phyloP scores from a whole-genome alignment of 2,113 vertebrate species.

The Nesogale talazaci region DNA sequence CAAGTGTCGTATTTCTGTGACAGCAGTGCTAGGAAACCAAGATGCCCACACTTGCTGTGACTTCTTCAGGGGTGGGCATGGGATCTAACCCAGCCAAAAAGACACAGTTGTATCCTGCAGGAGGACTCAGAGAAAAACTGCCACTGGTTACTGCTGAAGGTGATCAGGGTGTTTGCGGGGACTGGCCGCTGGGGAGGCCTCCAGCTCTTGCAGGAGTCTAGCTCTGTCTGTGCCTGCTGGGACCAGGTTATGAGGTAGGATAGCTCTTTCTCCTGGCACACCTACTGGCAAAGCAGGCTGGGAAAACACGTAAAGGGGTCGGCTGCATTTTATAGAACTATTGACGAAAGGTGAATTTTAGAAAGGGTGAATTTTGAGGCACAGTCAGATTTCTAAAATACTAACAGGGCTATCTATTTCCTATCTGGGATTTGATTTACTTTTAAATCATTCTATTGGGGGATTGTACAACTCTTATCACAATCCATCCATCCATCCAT shows the following conservation, averaged over 20 bases:
- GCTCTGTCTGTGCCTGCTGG: background rate
- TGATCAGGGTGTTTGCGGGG: background rate
- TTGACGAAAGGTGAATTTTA: too few species aligned
- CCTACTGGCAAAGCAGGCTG: background rate
- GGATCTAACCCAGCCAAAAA: background rate
- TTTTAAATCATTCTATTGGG: too few species aligned
- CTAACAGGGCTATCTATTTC: background rate
- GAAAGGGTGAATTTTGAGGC: too few species aligned
- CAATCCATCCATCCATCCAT: too few species aligned
- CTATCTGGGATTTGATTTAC: background rate
- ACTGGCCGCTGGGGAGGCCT: too few species aligned
- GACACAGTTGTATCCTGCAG: background rate
- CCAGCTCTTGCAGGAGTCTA: background rate
- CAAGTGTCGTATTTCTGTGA: background rate
- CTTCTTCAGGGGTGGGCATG: background rate
- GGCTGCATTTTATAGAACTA: background rate
- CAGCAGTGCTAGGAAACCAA: background rate
- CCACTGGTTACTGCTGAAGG: background rate
- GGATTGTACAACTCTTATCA: too few species aligned
- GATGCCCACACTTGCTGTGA: background rate
- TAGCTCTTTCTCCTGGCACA: background rate
- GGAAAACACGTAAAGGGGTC: too few species aligned
- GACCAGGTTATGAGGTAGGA: background rate
- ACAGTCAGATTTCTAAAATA: accelerated
- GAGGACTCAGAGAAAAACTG: background rate